phyloP scores from a whole-genome alignment of 2,797 vertebrate species.

The Anabacerthia variegaticeps region DNA sequence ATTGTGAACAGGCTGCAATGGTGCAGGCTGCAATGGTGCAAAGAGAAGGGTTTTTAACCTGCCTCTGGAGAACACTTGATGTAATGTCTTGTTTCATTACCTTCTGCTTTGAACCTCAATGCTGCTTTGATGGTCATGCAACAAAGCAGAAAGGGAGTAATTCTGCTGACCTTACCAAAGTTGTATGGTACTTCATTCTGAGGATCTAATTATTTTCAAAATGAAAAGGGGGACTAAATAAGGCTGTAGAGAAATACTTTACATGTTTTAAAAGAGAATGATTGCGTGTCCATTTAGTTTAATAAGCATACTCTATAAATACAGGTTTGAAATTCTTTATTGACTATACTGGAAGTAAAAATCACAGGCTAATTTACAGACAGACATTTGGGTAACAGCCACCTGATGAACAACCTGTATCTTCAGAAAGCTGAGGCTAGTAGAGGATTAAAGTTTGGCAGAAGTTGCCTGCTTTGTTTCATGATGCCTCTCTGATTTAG shows the following conservation, averaged over 20 bases:
- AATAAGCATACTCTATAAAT: background rate
- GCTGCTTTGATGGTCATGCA: accelerated
- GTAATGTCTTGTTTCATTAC: background rate
- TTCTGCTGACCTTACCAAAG: background rate
- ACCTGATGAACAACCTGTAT: background rate
- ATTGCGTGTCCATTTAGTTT: background rate
- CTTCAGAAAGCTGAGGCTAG: background rate
- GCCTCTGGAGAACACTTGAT: background rate
- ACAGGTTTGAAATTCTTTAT: background rate
- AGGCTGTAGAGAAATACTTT: background rate
- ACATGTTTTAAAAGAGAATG: background rate
- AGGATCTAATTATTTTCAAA: background rate
- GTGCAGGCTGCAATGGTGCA: background rate
- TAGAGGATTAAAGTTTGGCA: background rate
- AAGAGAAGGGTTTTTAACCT: background rate
- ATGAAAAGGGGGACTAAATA: background rate
- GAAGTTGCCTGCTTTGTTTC: background rate
- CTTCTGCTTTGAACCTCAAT: background rate
- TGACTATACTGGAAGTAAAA: background rate
- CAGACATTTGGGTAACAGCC: background rate
- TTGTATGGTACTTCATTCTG: background rate
- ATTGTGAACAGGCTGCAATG: background rate
- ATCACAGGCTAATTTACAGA: background rate
- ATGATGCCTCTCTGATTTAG: background rate
- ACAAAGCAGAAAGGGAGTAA: accelerated